phyloP scores from a whole-genome alignment of 2,113 vertebrate species.

The Podarcis cretensis region DNA sequence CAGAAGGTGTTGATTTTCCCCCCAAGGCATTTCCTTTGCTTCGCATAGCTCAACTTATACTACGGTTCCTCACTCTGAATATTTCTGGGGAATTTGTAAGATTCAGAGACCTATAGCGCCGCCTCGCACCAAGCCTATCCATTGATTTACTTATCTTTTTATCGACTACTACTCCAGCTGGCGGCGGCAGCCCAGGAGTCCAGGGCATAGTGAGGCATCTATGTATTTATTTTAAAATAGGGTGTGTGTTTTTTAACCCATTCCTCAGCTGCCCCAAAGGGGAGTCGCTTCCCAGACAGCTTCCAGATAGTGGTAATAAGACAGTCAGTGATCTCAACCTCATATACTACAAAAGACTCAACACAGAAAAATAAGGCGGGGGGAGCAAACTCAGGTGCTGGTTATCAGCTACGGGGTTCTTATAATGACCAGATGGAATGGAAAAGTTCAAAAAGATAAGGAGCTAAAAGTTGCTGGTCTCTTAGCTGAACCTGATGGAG shows the following conservation, averaged over 20 bases:
- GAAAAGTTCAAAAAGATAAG: neutral
- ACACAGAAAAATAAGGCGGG: neutral
- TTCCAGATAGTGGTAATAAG: neutral
- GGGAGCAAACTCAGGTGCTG: neutral
- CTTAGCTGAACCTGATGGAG: too few species aligned
- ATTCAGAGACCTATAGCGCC: neutral
- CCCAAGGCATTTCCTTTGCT: constrained; percentile 35
- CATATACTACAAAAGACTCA: neutral
- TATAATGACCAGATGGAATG: neutral
- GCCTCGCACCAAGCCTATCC: neutral
- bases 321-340: neutral
- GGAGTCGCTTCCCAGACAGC: too few species aligned
- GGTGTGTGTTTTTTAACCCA: too few species aligned
- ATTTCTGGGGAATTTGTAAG: neutral
- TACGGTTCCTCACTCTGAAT: constrained; percentile 33
- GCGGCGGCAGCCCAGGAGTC: too few species aligned
- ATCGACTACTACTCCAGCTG: neutral
- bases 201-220: neutral
- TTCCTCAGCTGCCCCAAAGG: too few species aligned
- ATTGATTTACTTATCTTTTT: neutral
- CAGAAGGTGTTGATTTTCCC: constrained; percentile 46
- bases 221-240: too few species aligned
- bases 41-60: constrained; percentile 34
- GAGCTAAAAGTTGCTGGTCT: too few species aligned
- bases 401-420: neutral